A percentile compares a stretch with the other conserved stretches of the same genome.
phyloP scores from a whole-genome alignment of 2,888 invertebrate species.

The Ypsolopha scabrella region DNA sequence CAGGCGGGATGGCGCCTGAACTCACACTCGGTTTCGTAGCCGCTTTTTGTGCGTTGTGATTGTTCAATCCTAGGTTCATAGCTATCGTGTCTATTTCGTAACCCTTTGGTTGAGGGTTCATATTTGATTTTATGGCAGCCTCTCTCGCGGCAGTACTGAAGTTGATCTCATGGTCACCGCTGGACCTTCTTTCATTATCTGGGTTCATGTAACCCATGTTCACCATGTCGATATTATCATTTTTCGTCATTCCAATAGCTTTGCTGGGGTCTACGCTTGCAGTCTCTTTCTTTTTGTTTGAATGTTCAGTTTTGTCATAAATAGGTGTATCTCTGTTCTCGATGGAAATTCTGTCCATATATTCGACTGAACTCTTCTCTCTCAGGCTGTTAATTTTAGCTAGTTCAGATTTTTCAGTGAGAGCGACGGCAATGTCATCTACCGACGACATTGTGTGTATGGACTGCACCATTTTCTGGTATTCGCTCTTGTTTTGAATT shows the following conservation, averaged over 20 bases:
- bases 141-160: conserved; percentile 16
- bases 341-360: conserved; percentile 17
- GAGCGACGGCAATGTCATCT: conserved; percentile 49
- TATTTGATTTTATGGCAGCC: neutral
- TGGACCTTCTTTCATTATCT: conserved; percentile 38
- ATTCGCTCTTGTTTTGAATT: conserved; percentile 32
- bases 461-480: conserved; percentile 28
- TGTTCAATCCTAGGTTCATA: conserved; percentile 52
- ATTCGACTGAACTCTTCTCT: conserved; percentile 32
- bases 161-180: conserved; percentile 31
- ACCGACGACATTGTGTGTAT: conserved; percentile 33
- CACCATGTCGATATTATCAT: conserved; percentile 58
- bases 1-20: conserved; percentile 35
- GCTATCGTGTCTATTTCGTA: conserved; percentile 55
- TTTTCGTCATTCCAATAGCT: conserved; percentile 29
- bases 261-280: conserved; percentile 26
- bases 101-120: conserved; percentile 36
- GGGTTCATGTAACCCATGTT: conserved; percentile 62
- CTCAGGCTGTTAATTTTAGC: conserved; percentile 38
- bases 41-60: conserved; percentile 38
- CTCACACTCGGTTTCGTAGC: conserved; percentile 26
- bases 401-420: conserved; percentile 53
- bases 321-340: conserved; percentile 25
- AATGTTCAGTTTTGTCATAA: neutral
- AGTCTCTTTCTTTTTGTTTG: conserved; percentile 26